Percentiles rank a stretch among this genome's conserved stretches.
These are phyloP conservation scores for Tragelaphus strepsiceros DNA, from an alignment of 2,113 vertebrate species.

Conservation along the genomic window DNA sequence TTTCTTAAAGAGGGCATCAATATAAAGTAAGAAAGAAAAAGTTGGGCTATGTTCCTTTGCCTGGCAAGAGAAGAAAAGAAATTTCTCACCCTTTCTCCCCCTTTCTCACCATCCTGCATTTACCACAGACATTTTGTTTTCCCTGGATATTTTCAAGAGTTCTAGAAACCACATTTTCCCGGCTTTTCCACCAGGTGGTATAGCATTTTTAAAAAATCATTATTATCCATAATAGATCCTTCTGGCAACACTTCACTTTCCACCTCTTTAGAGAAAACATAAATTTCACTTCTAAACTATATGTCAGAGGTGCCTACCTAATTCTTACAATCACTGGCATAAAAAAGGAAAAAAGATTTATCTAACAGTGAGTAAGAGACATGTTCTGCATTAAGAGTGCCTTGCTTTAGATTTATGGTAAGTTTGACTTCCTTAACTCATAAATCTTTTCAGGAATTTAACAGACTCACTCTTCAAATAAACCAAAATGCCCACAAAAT, in stretches of 20 bases:
- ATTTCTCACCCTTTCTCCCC: neutral
- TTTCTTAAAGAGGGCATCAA: neutral
- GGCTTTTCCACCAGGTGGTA: conserved; percentile 7
- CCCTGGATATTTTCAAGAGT: conserved; percentile 20
- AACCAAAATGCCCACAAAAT: conserved; percentile 2
- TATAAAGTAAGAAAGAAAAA: conserved; percentile 2
- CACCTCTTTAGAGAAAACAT: neutral
- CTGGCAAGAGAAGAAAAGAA: conserved; percentile 45
- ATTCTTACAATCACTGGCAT: neutral
- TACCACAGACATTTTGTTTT: conserved; percentile 37
- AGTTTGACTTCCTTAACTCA: conserved; percentile 25
- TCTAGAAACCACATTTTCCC: conserved; percentile 25
- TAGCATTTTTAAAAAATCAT: neutral
- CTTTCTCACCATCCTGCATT: neutral
- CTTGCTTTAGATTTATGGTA: neutral
- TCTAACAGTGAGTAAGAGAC: neutral
- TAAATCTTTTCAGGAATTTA: conserved; percentile 15
- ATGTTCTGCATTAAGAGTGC: neutral
- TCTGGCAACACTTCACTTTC: neutral
- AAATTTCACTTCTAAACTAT: neutral
- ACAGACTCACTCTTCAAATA: conserved; percentile 3
- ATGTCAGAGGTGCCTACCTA: neutral
- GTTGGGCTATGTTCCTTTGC: neutral
- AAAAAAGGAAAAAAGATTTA: neutral
- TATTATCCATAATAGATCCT: neutral